Evolutionary conservation across 2,888 invertebrate genomes (phyloP).

Genomic region (Diploptera punctata): DNA sequence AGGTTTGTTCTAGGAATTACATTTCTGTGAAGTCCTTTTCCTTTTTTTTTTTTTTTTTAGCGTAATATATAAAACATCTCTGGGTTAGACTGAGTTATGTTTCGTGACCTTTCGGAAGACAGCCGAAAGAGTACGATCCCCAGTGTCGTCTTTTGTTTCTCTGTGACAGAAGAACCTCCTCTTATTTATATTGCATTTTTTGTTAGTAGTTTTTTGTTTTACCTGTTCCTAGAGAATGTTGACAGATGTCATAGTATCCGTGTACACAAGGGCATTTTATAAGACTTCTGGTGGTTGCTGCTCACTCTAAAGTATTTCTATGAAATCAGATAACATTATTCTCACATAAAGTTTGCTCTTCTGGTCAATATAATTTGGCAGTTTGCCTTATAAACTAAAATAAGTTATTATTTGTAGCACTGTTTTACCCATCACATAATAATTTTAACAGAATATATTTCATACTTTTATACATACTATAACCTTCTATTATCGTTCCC

Average conservation of each 20-base stretch:
- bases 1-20: neutral
- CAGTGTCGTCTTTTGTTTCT: slow-evolving; percentile 14
- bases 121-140: slow-evolving; percentile 18
- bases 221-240: slow-evolving; percentile 14
- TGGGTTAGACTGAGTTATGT: slow-evolving; percentile 28
- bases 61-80: slow-evolving; percentile 24
- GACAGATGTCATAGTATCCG: slow-evolving; percentile 23
- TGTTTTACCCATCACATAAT: too few species aligned
- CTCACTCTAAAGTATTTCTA: neutral
- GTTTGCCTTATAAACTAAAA: too few species aligned
- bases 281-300: slow-evolving; percentile 22
- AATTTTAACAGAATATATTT: too few species aligned
- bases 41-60: neutral
- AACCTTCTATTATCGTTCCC: too few species aligned
- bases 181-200: slow-evolving; percentile 31
- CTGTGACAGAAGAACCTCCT: slow-evolving; percentile 20
- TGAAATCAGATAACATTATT: slow-evolving; percentile 2
- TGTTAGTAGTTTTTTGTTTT: slow-evolving; percentile 9
- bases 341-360: neutral
- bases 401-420: too few species aligned
- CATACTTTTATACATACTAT: too few species aligned
- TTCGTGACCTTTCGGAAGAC: slow-evolving; percentile 16
- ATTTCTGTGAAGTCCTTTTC: neutral
- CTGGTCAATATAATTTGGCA: slow-evolving; percentile 5
- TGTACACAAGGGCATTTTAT: slow-evolving; percentile 16